These are phyloP conservation scores for Xylocopa sonorina DNA, from an alignment of 1,140 invertebrate species.

Conservation along the genomic window DNA sequence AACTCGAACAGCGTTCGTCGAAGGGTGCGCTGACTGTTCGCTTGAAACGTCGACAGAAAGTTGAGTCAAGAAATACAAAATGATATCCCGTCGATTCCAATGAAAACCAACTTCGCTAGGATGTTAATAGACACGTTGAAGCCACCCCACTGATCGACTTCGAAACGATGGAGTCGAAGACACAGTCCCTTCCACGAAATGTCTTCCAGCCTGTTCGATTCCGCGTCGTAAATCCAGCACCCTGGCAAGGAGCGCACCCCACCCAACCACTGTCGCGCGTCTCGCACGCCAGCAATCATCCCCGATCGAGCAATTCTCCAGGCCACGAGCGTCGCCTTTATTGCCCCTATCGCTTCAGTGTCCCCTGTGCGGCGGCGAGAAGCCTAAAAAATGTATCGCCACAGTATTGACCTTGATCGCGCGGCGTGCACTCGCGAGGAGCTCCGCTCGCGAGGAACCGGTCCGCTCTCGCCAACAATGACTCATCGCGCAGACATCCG, in stretches of 20 bases:
- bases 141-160: no score
- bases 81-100: no score
- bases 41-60: no score
- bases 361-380: not conserved
- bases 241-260: not conserved
- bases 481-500: constrained; percentile 66
- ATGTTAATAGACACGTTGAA: no score
- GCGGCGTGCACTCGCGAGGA: constrained; percentile 27
- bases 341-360: not conserved
- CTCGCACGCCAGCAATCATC: not conserved
- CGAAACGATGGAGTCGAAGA: not conserved
- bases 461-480: constrained; percentile 72
- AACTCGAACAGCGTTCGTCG: no score
- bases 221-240: not conserved
- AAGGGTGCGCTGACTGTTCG: no score
- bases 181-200: not conserved
- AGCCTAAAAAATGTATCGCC: constrained; percentile 37
- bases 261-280: not conserved
- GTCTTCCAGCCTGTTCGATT: not conserved
- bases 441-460: constrained; percentile 69
- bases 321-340: not conserved
- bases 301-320: not conserved
- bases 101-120: no score
- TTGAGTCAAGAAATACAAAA: no score
- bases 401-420: constrained; percentile 58